A percentile compares a stretch with the other conserved stretches of the same genome.
Evolutionary conservation across 2,797 vertebrate genomes (phyloP).

Genomic region (Echiichthys vipera): DNA sequence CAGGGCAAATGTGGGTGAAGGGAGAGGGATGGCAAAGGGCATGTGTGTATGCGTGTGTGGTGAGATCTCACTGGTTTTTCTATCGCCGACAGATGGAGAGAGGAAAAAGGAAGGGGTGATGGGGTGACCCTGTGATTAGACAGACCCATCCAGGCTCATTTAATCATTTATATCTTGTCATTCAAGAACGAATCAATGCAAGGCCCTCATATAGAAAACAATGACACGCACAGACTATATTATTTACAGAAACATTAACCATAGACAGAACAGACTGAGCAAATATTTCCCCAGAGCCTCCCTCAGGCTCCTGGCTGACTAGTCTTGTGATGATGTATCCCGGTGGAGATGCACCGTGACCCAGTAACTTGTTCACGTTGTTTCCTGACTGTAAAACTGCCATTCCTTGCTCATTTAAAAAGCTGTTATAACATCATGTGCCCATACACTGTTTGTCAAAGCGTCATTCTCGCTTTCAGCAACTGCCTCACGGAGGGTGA

Average conservation of each 20-base stretch:
- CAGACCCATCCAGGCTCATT: conserved; percentile 11
- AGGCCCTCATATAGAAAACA: not conserved
- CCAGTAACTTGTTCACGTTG: conserved; percentile 20
- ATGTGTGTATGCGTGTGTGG: conserved; percentile 26
- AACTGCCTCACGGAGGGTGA: not conserved
- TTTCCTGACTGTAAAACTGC: not conserved
- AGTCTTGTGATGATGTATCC: conserved; percentile 20
- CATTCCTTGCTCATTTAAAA: not conserved
- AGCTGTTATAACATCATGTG: not conserved
- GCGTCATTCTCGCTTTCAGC: not conserved
- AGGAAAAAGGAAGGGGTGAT: conserved; percentile 23
- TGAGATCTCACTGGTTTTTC: conserved; percentile 18
- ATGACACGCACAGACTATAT: not conserved
- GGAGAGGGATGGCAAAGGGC: conserved; percentile 42
- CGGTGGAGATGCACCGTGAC: conserved; percentile 35
- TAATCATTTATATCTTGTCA: conserved; percentile 7
- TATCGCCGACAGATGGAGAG: conserved; percentile 57
- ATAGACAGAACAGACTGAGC: conserved; percentile 14
- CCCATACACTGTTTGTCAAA: not conserved
- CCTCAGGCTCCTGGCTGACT: conserved; percentile 25
- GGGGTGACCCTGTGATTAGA: conserved; percentile 25
- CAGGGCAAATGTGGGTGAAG: conserved; percentile 21
- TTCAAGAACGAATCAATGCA: not conserved
- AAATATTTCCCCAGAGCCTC: conserved; percentile 40
- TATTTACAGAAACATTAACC: conserved; percentile 25